Evolutionary conservation across 2,888 invertebrate genomes (phyloP), one percentile per base, ranked within the genome.

Genomic region (Trichopria drosophilae): DNA sequence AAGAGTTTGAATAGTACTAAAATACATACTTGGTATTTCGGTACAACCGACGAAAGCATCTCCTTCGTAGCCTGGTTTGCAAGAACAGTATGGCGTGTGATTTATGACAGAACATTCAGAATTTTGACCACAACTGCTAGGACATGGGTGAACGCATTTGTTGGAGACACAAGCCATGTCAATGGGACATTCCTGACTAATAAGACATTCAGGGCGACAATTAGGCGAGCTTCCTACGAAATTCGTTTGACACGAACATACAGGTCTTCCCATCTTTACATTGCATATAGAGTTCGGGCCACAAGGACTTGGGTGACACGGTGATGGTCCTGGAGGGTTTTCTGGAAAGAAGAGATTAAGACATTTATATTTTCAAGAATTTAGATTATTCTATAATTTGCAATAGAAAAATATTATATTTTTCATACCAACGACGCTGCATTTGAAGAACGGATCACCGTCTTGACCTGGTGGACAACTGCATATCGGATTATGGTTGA

Each of bases 401-500:
- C n/a, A n/a, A n/a, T n/a, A n/a, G n/a, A n/a, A n/a, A n/a, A n/a
- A n/a, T n/a, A n/a, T n/a, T n/a, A n/a, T n/a, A n/a, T n/a, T n/a
- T n/a, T n/a, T n/a, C n/a, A n/a, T n/a, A n/a, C n/a, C n/a, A n/a
- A n/a, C n/a, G n/a, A n/a, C n/a, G n/a, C 75, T 75, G 55, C 90
- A 90, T 35, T 81, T 82, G 9, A 82, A 79, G 67, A 90, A 91
- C 35, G 93, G 92, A 83, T 92, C 89, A 9, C 93, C 93, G 51
- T 85, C 82, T 69, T 84, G 82, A 24, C 84, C 87, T 15, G 80
- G 76, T 23, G 85, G 83, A 71, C 93, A 93, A 58, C 83, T 87
- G 68, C 93, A 93, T 60, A 91, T 85, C 3, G 92, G 91, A 72
- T 90, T 90, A 70, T 93, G 92, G 69, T 90, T 88, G 19, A 90